phyloP scores from a whole-genome alignment of 2,113 vertebrate genomes.

The Ciconia maguari region DNA sequence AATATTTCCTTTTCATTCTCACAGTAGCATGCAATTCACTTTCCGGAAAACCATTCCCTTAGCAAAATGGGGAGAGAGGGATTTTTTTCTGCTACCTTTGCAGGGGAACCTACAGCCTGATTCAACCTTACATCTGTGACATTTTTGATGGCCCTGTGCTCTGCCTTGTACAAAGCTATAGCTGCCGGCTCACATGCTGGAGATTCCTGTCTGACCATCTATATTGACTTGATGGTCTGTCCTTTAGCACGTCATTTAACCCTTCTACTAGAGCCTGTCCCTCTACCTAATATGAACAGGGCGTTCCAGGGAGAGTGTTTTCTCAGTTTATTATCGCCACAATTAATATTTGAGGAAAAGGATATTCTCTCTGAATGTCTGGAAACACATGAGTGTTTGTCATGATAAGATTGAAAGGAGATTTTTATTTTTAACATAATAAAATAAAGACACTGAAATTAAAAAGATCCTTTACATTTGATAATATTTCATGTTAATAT shows the following conservation, averaged over 20 bases:
- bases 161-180: not conserved
- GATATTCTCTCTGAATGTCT: not conserved
- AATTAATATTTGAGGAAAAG: not conserved
- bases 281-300: not conserved
- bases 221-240: too few relatives aligned
- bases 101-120: not conserved
- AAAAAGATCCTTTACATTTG: not conserved
- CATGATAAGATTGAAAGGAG: not conserved
- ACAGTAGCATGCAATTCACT: too few relatives aligned
- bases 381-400: not conserved
- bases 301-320: not conserved
- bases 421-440: not conserved
- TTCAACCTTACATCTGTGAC: not conserved
- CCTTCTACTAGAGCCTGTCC: not conserved
- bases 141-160: not conserved
- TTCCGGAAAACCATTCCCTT: not conserved
- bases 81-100: not conserved
- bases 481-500: not conserved
- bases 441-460: not conserved
- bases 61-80: not conserved
- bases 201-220: not conserved
- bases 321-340: not conserved
- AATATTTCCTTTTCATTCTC: not conserved
- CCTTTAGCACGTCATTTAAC: not conserved
- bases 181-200: rapidly evolving